Evolutionary conservation across 2,113 vertebrate species (phyloP).

Genomic region (Telmatochromis sp.): DNA sequence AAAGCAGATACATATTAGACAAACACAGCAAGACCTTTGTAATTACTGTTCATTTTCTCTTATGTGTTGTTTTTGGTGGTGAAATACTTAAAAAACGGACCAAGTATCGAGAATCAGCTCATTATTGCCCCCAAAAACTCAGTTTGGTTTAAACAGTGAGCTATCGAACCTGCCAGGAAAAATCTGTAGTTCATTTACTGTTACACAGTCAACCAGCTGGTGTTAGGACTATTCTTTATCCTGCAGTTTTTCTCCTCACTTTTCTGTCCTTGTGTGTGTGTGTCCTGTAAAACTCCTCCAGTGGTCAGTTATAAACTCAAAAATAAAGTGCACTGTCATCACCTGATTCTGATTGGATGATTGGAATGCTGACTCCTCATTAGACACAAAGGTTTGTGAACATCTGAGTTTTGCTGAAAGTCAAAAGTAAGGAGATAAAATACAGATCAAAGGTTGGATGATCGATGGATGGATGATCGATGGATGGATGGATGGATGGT

Average conservation of each 20-base stretch:
- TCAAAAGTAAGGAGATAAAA: not conserved
- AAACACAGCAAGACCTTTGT: not conserved
- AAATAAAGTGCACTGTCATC: not conserved
- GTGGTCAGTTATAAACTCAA: not conserved
- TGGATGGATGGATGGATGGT: fast-evolving
- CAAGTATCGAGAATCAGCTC: not conserved
- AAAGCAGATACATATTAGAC: not conserved
- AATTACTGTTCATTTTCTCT: not conserved
- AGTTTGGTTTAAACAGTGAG: not conserved
- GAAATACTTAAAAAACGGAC: not conserved
- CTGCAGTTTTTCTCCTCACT: not conserved
- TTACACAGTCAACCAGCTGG: not conserved
- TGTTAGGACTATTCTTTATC: not conserved
- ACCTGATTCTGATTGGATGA: not conserved
- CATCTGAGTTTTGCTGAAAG: not conserved
- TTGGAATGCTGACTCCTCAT: not conserved
- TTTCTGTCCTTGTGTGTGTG: not conserved
- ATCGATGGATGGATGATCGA: fast-evolving
- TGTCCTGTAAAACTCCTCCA: not conserved
- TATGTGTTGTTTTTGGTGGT: not conserved
- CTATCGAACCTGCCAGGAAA: not conserved
- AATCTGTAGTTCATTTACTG: not conserved
- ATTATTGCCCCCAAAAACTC: not conserved
- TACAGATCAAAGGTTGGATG: not conserved
- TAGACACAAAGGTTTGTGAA: not conserved